These are phyloP conservation scores for Eumacrocentrus americanus DNA, from an alignment of 2,888 invertebrate species.

Conservation along the genomic window DNA sequence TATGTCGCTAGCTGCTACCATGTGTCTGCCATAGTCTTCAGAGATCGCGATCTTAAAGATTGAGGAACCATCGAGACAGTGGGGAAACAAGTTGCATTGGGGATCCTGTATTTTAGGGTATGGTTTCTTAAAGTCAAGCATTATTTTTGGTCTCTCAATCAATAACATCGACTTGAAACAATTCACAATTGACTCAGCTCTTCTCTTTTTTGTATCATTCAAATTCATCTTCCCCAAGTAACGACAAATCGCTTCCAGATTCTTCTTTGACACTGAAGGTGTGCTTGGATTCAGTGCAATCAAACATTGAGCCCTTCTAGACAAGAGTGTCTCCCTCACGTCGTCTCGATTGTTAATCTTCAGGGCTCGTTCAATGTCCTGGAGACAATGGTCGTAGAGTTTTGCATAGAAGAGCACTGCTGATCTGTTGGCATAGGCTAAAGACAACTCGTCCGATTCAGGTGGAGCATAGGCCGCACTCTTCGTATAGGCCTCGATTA, in stretches of 20 bases:
- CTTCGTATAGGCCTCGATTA: no score
- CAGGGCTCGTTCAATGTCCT: conserved; percentile 72
- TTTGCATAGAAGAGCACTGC: conserved; percentile 71
- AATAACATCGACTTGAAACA: neutral
- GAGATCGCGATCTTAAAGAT: no score
- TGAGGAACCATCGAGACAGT: conserved; percentile 68
- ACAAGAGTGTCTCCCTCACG: conserved; percentile 68
- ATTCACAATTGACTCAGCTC: conserved; percentile 31
- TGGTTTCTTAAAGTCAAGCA: conserved; percentile 28
- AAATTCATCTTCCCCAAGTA: conserved; percentile 40
- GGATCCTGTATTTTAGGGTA: conserved; percentile 60
- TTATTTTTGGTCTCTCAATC: neutral
- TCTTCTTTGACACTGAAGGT: conserved; percentile 22
- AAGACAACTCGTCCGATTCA: conserved; percentile 67
- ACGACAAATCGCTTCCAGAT: conserved; percentile 36
- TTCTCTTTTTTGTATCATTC: conserved; percentile 18
- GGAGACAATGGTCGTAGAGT: conserved; percentile 70
- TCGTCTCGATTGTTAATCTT: conserved; percentile 68
- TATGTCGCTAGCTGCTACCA: conserved; percentile 73
- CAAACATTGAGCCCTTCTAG: conserved; percentile 66
- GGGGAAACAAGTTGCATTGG: no score
- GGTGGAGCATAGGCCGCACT: no score
- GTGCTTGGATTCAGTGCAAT: conserved; percentile 46
- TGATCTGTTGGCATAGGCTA: no score
- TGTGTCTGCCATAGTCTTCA: no score